A percentile compares a stretch with the other conserved stretches of the same genome.
These are phyloP conservation scores for Menidia beryllina DNA, from an alignment of 2,113 vertebrate genomes.

Conservation along the genomic window DNA sequence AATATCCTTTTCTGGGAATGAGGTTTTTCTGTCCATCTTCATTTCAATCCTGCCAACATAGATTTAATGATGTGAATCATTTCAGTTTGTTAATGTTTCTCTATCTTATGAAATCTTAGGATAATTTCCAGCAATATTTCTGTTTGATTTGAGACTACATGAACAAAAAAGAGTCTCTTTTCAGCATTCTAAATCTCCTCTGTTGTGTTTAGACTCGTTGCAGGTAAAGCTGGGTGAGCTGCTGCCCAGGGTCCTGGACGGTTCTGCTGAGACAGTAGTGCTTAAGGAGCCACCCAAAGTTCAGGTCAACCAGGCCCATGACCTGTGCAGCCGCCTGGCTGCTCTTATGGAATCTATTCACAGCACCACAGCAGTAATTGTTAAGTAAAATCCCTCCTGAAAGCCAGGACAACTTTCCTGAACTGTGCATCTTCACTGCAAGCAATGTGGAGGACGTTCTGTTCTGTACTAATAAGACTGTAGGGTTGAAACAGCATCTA, in stretches of 20 bases:
- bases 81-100: too few relatives aligned
- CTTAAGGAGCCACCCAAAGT: constrained; percentile 95
- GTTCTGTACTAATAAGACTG: background rate
- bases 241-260: constrained; percentile 93
- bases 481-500: background rate
- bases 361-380: constrained; percentile 83
- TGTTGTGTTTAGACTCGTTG: constrained; percentile 81
- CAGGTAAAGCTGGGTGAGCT: constrained; percentile 91
- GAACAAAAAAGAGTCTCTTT: too few relatives aligned
- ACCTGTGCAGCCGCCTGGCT: constrained; percentile 93
- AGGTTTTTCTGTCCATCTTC: too few relatives aligned
- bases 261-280: constrained; percentile 86
- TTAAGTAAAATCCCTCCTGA: constrained; percentile 79
- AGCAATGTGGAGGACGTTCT: background rate
- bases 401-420: background rate
- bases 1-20: too few relatives aligned
- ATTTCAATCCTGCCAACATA: too few relatives aligned
- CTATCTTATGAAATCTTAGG: too few relatives aligned
- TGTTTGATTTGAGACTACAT: too few relatives aligned
- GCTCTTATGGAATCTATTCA: constrained; percentile 97
- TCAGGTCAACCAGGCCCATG: constrained; percentile 89
- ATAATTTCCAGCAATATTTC: too few relatives aligned
- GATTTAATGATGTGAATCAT: too few relatives aligned
- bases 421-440: background rate
- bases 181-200: background rate